These are phyloP conservation scores for Pica pica DNA, from an alignment of 2,113 vertebrate genomes.

Conservation along the genomic window DNA sequence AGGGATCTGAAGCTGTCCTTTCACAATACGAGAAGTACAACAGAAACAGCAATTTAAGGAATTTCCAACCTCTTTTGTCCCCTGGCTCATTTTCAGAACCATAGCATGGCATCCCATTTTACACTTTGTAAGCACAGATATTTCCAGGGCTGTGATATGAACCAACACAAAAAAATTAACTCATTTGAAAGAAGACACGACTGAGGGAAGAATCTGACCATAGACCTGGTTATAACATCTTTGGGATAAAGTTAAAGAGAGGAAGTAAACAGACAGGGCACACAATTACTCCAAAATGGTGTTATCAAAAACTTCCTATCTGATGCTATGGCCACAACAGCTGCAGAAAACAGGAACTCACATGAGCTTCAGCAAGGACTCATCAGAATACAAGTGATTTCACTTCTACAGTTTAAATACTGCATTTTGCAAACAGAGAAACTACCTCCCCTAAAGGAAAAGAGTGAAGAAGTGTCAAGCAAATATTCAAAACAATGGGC, in stretches of 20 bases:
- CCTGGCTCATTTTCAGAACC: neutral
- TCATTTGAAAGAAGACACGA: neutral
- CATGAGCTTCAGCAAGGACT: neutral
- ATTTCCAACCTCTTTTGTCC: neutral
- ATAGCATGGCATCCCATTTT: neutral
- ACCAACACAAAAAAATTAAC: neutral
- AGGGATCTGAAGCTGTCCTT: neutral
- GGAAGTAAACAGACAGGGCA: neutral
- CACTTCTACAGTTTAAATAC: neutral
- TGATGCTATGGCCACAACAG: neutral
- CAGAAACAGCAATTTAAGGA: neutral
- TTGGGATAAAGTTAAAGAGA: neutral
- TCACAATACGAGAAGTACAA: neutral
- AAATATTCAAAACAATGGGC: neutral
- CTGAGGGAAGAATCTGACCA: neutral
- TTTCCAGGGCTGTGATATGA: neutral
- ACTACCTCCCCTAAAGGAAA: neutral
- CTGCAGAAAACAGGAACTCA: neutral
- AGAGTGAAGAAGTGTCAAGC: neutral
- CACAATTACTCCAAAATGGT: neutral
- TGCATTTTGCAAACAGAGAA: neutral
- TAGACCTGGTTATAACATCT: neutral
- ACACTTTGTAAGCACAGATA: neutral
- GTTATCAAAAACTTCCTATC: neutral
- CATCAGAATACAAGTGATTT: neutral